phyloP scores from a whole-genome alignment of 1,140 invertebrate genomes.

The Dinoponera quadriceps region DNA sequence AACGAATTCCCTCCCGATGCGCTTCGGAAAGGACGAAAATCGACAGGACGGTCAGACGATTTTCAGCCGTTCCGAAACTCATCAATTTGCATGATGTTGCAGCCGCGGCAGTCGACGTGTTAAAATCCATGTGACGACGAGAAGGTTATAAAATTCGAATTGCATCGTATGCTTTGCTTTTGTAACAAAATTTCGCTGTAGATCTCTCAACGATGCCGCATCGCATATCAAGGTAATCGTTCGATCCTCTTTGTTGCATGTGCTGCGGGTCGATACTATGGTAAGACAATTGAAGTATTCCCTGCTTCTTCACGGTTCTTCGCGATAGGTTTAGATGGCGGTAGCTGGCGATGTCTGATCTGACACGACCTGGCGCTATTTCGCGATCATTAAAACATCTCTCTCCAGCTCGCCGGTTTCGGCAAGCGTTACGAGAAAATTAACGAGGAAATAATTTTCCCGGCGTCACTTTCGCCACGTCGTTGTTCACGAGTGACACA shows the following conservation, averaged over 20 bases:
- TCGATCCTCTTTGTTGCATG: not conserved
- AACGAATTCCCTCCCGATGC: too few species aligned
- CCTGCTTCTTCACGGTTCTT: conserved; percentile 59
- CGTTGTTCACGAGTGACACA: not conserved
- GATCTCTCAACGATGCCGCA: too few species aligned
- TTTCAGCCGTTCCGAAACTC: too few species aligned
- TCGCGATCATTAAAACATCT: not conserved
- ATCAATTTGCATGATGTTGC: too few species aligned
- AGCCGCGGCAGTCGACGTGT: too few species aligned
- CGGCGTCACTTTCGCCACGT: not conserved
- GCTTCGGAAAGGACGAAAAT: too few species aligned
- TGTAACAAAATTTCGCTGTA: too few species aligned
- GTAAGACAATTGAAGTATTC: not conserved
- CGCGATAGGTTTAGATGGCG: conserved; percentile 58
- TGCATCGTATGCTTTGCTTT: too few species aligned
- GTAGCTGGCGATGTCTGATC: conserved; percentile 52
- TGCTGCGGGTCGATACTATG: conserved; percentile 24
- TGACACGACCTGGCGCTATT: conserved; percentile 24
- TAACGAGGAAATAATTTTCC: not conserved
- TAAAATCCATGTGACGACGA: too few species aligned
- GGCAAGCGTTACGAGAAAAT: not conserved
- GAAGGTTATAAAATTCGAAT: too few species aligned
- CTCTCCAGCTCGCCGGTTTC: not conserved
- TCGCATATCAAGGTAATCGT: not conserved
- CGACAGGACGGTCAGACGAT: too few species aligned